A percentile compares a stretch with the other conserved stretches of the same genome.
Evolutionary conservation across 1,140 invertebrate species (phyloP).

Genomic region (Ceratina australensis): DNA sequence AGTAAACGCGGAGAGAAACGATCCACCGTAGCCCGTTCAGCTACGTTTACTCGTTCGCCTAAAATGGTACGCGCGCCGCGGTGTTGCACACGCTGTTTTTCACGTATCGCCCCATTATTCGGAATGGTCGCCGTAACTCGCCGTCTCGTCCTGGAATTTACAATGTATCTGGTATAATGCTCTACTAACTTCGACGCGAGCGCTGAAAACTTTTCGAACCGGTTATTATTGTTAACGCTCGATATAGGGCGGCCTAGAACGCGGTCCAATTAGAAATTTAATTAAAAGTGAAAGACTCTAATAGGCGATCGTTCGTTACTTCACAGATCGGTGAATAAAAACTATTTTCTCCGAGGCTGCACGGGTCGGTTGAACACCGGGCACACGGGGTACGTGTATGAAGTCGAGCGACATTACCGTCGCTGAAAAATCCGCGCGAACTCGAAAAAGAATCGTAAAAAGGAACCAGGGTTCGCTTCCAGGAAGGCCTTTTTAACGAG

Average conservation of each 20-base stretch:
- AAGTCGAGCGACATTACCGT: neutral
- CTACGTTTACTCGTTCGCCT: constrained; percentile 19
- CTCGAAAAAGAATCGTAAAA: constrained; percentile 10
- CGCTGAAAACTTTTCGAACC: neutral
- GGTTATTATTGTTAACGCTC: neutral
- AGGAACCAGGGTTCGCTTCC: neutral
- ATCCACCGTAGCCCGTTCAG: constrained; percentile 23
- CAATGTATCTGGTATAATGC: neutral
- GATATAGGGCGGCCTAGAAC: neutral
- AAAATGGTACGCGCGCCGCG: constrained; percentile 13
- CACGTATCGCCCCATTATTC: constrained; percentile 5
- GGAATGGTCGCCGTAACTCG: neutral
- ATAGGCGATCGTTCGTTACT: neutral
- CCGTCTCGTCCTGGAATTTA: constrained; percentile 1
- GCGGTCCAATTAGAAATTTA: neutral
- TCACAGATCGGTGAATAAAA: neutral
- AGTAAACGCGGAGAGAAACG: constrained; percentile 26
- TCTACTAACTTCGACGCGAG: constrained; percentile 11
- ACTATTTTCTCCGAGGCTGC: neutral
- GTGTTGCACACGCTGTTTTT: constrained; percentile 16
- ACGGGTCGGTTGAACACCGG: neutral
- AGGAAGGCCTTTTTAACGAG: constrained; percentile 22
- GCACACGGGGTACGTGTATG: too few relatives aligned
- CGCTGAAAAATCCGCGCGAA: neutral
- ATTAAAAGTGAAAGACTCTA: neutral